phyloP scores from a whole-genome alignment of 2,797 vertebrate species.

The Gymnoscopelus braueri region DNA sequence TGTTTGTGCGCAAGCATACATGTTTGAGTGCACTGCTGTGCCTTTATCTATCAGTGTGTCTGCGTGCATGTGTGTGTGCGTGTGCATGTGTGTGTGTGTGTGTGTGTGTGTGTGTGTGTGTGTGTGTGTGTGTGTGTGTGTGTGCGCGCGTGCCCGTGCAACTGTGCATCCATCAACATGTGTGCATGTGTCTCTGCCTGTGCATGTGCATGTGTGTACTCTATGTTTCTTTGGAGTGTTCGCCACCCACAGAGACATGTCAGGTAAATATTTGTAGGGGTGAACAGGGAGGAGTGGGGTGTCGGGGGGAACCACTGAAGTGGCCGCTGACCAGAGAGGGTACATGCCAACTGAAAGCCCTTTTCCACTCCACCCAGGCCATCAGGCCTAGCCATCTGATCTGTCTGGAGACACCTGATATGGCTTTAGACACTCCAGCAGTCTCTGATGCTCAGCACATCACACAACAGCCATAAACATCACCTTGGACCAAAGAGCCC shows the following conservation, averaged over 20 bases:
- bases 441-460: slow-evolving; percentile 68
- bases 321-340: slow-evolving; percentile 74
- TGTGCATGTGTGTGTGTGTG: slow-evolving; percentile 7
- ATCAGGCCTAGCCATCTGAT: slow-evolving; percentile 43
- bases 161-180: slow-evolving; percentile 58
- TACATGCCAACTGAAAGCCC: slow-evolving; percentile 62
- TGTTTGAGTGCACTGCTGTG: background rate
- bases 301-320: slow-evolving; percentile 41
- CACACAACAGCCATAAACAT: slow-evolving; percentile 67
- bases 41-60: background rate
- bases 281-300: slow-evolving; percentile 26
- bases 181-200: slow-evolving; percentile 53
- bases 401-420: slow-evolving; percentile 76
- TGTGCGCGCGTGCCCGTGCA: slow-evolving; percentile 25
- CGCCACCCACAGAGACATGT: slow-evolving; percentile 82
- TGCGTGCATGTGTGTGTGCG: slow-evolving; percentile 12
- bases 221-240: slow-evolving; percentile 67
- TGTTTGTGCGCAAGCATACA: slow-evolving; percentile 5
- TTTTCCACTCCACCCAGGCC: slow-evolving; percentile 41
- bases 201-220: slow-evolving; percentile 30
- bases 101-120: slow-evolving; percentile 26
- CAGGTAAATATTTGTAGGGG: slow-evolving; percentile 80
- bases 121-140: slow-evolving; percentile 11
- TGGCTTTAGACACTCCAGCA: slow-evolving; percentile 54
- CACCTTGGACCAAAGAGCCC: slow-evolving; percentile 70